Conservation (phyloP, 2,113 vertebrate species). For the Condylura cristata region DNA sequence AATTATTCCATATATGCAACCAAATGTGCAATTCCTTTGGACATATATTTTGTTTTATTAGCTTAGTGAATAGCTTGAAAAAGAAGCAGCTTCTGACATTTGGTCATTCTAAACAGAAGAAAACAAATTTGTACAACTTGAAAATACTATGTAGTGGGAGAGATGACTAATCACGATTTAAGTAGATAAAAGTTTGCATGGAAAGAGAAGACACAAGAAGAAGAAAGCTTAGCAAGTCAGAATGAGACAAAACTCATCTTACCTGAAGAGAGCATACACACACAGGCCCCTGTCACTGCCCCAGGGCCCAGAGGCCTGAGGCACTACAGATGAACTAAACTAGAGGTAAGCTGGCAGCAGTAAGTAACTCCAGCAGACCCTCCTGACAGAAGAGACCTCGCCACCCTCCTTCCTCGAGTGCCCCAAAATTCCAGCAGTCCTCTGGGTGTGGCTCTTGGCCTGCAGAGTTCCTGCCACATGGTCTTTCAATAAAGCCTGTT, state of each 20-base stretch:
- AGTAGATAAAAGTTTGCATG: not conserved
- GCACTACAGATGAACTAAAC: no score
- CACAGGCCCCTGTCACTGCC: no score
- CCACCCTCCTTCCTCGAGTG: no score
- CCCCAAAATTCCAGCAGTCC: no score
- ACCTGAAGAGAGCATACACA: not conserved
- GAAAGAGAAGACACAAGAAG: not conserved
- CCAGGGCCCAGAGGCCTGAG: no score
- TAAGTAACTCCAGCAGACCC: no score
- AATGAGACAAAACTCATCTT: not conserved
- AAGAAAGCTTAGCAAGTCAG: not conserved
- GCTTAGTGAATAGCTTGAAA: not conserved
- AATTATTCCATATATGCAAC: not conserved
- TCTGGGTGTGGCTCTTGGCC: no score
- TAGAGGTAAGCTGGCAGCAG: no score
- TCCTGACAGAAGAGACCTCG: no score
- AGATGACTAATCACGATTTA: slow-evolving; percentile 9
- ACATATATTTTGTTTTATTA: slow-evolving; percentile 16
- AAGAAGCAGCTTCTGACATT: not conserved
- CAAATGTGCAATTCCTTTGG: not conserved
- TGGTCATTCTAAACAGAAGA: not conserved
- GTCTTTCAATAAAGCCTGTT: no score
- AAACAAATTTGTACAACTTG: not conserved
- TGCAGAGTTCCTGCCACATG: no score
- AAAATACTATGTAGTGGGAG: not conserved